Percentiles rank a stretch among this genome's conserved stretches.
Conservation (phyloP, 2,113 vertebrate genomes). For the Zingel zingel region DNA sequence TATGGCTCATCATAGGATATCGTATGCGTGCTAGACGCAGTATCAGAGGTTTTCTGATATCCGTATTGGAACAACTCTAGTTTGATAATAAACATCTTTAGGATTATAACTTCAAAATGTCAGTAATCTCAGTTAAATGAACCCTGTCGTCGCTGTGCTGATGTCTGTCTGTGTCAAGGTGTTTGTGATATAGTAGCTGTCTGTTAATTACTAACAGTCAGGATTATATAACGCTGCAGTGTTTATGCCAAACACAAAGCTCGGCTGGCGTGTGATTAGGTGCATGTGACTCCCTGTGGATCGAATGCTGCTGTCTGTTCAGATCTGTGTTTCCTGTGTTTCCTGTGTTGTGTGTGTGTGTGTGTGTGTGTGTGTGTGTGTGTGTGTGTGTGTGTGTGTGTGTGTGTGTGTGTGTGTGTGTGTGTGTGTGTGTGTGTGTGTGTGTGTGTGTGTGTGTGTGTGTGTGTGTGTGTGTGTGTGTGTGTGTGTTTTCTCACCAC, state of each 20-base stretch:
- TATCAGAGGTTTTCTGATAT: too few species aligned
- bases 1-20: not conserved
- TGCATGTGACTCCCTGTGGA: slow-evolving; percentile 51
- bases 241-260: not conserved
- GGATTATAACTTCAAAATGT: too few species aligned
- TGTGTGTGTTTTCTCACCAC: not conserved
- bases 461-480: slow-evolving; percentile 17
- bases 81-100: too few species aligned
- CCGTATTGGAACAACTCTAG: too few species aligned
- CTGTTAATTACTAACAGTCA: slow-evolving; percentile 37
- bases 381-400: slow-evolving; percentile 6
- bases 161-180: not conserved
- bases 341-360: slow-evolving; percentile 24
- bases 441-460: not conserved
- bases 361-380: slow-evolving; percentile 1
- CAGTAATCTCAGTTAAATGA: too few species aligned
- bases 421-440: slow-evolving; percentile 30
- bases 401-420: slow-evolving; percentile 22
- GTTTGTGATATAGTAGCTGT: not conserved
- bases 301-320: slow-evolving; percentile 49
- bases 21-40: too few species aligned
- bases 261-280: not conserved
- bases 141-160: too few species aligned
- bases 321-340: slow-evolving; percentile 27
- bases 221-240: slow-evolving; percentile 41